Evolutionary conservation across 2,797 vertebrate species (phyloP).

Genomic region (Microctenopoma lineatum): DNA sequence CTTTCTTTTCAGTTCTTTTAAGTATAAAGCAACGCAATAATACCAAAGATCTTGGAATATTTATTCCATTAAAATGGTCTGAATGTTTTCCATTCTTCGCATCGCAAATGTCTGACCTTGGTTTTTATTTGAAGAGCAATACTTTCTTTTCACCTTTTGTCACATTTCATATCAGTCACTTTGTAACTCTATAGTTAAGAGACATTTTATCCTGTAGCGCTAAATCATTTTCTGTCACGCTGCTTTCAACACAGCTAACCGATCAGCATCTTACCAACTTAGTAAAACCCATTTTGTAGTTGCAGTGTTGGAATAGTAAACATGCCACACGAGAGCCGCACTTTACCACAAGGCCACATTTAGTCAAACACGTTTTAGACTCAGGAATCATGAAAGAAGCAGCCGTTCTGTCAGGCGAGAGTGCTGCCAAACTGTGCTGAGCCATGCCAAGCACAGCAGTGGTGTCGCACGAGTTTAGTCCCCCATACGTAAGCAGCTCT

Average conservation of each 20-base stretch:
- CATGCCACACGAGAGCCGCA: not conserved
- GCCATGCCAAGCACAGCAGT: not conserved
- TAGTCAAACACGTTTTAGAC: not conserved
- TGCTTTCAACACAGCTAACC: conserved; percentile 8
- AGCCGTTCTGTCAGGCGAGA: conserved; percentile 23
- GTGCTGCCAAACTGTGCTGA: conserved; percentile 7
- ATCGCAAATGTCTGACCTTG: conserved; percentile 38
- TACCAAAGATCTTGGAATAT: conserved; percentile 40
- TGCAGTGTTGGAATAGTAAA: not conserved
- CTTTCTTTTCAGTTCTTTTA: not conserved
- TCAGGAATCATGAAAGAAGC: conserved; percentile 1
- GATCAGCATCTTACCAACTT: conserved; percentile 8
- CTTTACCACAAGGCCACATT: not conserved
- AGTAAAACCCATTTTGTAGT: conserved; percentile 1
- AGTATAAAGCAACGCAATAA: conserved; percentile 9
- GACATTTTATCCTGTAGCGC: conserved; percentile 13
- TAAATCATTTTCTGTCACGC: not conserved
- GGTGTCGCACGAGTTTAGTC: not conserved
- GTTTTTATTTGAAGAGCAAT: conserved; percentile 18
- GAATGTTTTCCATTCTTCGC: conserved; percentile 27
- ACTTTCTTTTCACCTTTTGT: conserved; percentile 32
- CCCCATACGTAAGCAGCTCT: no score
- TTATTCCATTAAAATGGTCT: conserved; percentile 25
- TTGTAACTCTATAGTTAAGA: conserved; percentile 21
- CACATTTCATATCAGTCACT: conserved; percentile 46